phyloP scores from a whole-genome alignment of 2,797 vertebrate species.

The Myotis myotis region DNA sequence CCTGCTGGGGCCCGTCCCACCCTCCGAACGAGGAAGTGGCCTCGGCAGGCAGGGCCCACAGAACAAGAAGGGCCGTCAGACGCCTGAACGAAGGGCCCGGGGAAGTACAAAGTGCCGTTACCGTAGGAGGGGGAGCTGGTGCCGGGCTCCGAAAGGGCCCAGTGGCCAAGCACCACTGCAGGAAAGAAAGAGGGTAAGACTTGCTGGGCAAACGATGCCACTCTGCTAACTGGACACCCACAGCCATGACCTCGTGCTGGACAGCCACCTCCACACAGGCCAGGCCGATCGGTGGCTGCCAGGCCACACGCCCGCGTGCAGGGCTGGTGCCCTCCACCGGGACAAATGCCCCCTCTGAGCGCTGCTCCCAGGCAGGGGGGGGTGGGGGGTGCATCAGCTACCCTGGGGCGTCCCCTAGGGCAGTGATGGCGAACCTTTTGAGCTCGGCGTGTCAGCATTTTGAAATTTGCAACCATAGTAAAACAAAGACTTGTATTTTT shows the following conservation, averaged over 20 bases:
- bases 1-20: background rate
- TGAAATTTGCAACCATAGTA: too few relatives aligned
- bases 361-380: background rate
- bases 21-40: conserved; percentile 35
- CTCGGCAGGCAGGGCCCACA: background rate
- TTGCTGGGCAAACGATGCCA: background rate
- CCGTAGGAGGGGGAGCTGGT: background rate
- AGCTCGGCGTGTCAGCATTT: too few relatives aligned
- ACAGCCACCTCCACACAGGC: background rate
- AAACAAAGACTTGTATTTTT: too few relatives aligned
- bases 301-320: fast-evolving
- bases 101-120: background rate
- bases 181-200: background rate
- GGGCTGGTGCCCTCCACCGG: background rate
- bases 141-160: background rate
- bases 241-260: background rate
- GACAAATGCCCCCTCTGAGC: background rate
- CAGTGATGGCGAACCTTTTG: too few relatives aligned
- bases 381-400: background rate
- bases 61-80: background rate
- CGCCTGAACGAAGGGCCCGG: background rate
- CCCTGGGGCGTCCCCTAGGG: background rate
- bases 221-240: background rate
- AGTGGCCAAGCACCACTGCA: background rate
- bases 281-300: background rate